Evolutionary conservation across 2,113 vertebrate species (phyloP).

Genomic region (Coracopsis vasa): DNA sequence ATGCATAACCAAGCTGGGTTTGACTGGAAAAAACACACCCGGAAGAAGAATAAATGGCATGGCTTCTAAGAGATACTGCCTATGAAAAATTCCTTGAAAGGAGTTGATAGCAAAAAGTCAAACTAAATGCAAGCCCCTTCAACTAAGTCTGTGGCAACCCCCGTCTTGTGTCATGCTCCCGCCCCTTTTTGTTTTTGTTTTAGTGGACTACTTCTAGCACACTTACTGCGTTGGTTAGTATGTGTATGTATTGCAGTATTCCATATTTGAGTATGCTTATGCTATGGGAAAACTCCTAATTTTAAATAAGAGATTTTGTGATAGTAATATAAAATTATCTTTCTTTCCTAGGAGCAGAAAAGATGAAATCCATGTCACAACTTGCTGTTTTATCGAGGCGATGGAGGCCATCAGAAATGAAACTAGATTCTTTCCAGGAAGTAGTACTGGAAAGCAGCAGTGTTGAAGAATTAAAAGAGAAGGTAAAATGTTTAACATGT

Average conservation of each 20-base stretch:
- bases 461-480: slow-evolving; percentile 94
- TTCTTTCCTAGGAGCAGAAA: slow-evolving; percentile 83
- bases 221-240: neutral
- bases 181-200: neutral
- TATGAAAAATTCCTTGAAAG: neutral
- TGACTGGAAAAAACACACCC: neutral
- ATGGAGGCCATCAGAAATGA: slow-evolving; percentile 92
- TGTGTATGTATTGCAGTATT: neutral
- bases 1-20: neutral
- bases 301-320: neutral
- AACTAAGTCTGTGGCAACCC: neutral
- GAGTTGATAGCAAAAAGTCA: neutral
- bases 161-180: accelerated
- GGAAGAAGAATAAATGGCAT: neutral
- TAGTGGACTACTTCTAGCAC: neutral
- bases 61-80: neutral
- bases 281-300: neutral
- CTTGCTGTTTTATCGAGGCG: slow-evolving; percentile 89
- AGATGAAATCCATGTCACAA: slow-evolving; percentile 99
- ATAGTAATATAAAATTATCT: neutral
- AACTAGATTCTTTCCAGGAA: slow-evolving; percentile 90
- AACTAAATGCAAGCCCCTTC: neutral
- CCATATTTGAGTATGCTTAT: neutral
- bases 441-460: slow-evolving; percentile 95
- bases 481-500: slow-evolving; percentile 71